Evolutionary conservation across 2,113 vertebrate genomes (phyloP), one percentile per base, ranked within the genome.

Genomic region (Sakesphorus luctuosus): DNA sequence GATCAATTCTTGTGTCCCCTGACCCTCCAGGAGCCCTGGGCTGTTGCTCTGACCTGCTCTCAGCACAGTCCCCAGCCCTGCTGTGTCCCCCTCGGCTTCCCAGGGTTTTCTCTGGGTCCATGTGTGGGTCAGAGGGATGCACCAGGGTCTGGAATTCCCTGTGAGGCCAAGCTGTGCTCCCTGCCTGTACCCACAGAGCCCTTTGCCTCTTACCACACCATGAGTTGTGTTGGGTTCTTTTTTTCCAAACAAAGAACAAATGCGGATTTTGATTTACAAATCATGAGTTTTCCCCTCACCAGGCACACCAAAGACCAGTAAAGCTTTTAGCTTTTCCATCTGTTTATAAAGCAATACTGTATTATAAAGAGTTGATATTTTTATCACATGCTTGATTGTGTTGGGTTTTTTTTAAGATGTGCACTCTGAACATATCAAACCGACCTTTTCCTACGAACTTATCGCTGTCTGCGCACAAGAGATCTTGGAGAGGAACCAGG

Each of bases 331-430:
- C 98, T 98, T 97, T 98, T 98, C 98, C 98, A 98, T 98, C 97
- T 98, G 96, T 98, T 98, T 98, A 98, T 98, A 98, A 97, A 98
- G 98, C 98, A 98, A 98, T 98, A 98, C 97, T 98, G 98, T 98
- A 98, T 97, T 97, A 98, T 98, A 98, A 97, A 98, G 96, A 97
- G 97, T 97, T 83, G 97, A 97, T 97, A 97, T 98, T 98, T 98
- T 98, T 98, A 97, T 98, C 97, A 97, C 97, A 97, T 91, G 97
- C 97, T 98, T 98, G 97, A 97, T 97, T 97, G 94, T 96, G 97
- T 97, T 97, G 84, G 49, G 36, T 62, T 96, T 89, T 92, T 97
- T 97, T 98, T 84, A 97, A 97, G 96, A 96, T 78, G 97, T 98
- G 97, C 98, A 98, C 97, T 98, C 97, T 96, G 95, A 98, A 98